These are phyloP conservation scores for Dasyprocta punctata DNA, from an alignment of 2,113 vertebrate genomes.

Conservation along the genomic window DNA sequence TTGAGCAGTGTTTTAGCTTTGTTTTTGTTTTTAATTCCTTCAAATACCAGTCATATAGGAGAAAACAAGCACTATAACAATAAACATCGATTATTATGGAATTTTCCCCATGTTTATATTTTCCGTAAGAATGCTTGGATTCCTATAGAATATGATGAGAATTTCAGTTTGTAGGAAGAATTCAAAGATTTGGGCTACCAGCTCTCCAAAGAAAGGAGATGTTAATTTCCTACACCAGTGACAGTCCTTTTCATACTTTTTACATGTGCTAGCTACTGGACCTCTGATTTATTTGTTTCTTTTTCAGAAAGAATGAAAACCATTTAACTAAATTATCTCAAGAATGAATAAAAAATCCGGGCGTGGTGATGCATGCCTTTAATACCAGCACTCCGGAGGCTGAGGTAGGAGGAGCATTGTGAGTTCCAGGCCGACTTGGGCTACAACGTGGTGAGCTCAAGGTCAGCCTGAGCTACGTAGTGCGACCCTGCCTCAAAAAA, in stretches of 20 bases:
- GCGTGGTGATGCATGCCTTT: too few species aligned
- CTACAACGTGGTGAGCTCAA: too few species aligned
- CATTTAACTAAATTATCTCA: not conserved
- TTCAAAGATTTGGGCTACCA: not conserved
- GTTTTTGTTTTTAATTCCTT: conserved; percentile 17
- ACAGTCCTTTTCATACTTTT: not conserved
- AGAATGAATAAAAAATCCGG: too few species aligned
- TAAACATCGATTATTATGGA: not conserved
- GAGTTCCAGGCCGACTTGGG: too few species aligned
- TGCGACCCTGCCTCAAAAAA: too few species aligned
- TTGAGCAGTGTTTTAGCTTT: not conserved
- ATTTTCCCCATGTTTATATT: not conserved
- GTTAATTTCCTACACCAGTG: not conserved
- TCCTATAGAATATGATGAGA: not conserved
- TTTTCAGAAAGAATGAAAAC: conserved; percentile 15
- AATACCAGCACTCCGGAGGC: too few species aligned
- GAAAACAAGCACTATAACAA: not conserved
- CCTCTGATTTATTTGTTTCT: not conserved
- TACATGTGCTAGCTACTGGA: not conserved
- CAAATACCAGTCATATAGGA: not conserved
- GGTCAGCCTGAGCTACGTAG: too few species aligned
- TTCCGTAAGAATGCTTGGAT: not conserved
- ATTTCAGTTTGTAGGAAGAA: not conserved
- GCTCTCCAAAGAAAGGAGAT: not conserved
- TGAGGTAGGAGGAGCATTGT: too few species aligned